Base-by-base conservation (phyloP, 1,140 invertebrate genomes). In the Apis laboriosa region DNA sequence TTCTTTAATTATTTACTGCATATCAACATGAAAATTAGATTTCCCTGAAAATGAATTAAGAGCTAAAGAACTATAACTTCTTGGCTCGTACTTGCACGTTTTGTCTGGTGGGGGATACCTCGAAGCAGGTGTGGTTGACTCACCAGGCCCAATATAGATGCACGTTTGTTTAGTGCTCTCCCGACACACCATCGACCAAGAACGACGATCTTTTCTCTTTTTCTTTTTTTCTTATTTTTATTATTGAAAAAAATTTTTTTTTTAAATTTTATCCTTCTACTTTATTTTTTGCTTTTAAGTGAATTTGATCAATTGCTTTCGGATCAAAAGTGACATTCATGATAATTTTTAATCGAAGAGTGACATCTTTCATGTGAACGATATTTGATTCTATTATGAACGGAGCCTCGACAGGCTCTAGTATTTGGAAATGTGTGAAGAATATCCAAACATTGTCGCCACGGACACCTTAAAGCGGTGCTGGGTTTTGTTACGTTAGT, bases 391-490 rank as follows among this genome's bases (percentile, higher is more conserved):
- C 66, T 82, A 82, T 82, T 82, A 82, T 82, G 80, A 82, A 77
- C 64, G 64, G 70, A 82, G 80, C 80, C 80, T 82, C 63, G 80
- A 68, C 66, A 77, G 80, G 80, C 80, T 82, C 28, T 34, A 74
- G 19, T 28, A 68, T 60, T 82, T 82, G 80, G 93, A 94, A 92
- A 95, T 95, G 94, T 95, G 95, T 87, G 95, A 95, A 93, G 93
- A 95, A 72, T 92, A 86, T 24, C 87, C 88, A 19, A 89, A 88
- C 70, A 89, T 91, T 84, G 88, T 90, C 71, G 83, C 87, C 72
- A 90, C 89, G 70, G 91, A 92, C 66, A 92, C 88, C 70, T 78
- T 92, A 61, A 90, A 90, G 53, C 85, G 90, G 83, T 92, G 90
- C 88, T 92, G 91, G 90, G 74, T 92, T 70, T 72, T 92, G 77